Conservation (phyloP, 2,113 vertebrate genomes). For the Genyomyrus donnyi region DNA sequence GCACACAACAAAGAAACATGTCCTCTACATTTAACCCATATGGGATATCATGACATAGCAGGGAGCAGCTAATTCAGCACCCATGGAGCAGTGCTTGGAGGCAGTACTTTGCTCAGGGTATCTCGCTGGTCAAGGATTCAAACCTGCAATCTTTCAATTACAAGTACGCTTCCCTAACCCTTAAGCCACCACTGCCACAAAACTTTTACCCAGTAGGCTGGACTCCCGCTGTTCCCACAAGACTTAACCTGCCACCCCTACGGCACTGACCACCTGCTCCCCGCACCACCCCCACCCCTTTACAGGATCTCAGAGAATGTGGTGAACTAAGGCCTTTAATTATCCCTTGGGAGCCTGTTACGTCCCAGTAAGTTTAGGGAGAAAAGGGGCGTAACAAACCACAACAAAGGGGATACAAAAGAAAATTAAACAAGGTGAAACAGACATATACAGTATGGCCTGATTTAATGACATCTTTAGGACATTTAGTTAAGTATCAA, state of each 20-base stretch:
- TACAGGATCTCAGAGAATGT: not conserved
- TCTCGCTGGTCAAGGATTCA: too few relatives aligned
- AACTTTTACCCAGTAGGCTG: not conserved
- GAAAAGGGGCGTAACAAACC: not conserved
- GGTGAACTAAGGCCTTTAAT: not conserved
- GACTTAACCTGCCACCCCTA: not conserved
- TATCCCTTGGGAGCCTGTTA: not conserved
- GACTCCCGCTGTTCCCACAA: not conserved
- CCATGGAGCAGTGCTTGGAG: too few relatives aligned
- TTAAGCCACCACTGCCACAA: too few relatives aligned
- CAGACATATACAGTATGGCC: not conserved
- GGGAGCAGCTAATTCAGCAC: too few relatives aligned
- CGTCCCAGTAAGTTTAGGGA: not conserved
- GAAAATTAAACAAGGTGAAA: not conserved
- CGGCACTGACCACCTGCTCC: not conserved
- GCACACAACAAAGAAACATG: too few relatives aligned
- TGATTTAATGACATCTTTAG: not conserved
- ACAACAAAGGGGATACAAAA: not conserved
- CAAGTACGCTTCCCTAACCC: too few relatives aligned
- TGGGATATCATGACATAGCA: too few relatives aligned
- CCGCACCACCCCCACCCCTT: not conserved
- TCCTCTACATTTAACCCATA: too few relatives aligned
- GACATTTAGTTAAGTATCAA: not conserved
- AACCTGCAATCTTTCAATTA: too few relatives aligned
- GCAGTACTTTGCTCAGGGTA: too few relatives aligned